A percentile compares a stretch with the other conserved stretches of the same genome.
Conservation (phyloP, 2,113 vertebrate species). For the Empidonax traillii region DNA sequence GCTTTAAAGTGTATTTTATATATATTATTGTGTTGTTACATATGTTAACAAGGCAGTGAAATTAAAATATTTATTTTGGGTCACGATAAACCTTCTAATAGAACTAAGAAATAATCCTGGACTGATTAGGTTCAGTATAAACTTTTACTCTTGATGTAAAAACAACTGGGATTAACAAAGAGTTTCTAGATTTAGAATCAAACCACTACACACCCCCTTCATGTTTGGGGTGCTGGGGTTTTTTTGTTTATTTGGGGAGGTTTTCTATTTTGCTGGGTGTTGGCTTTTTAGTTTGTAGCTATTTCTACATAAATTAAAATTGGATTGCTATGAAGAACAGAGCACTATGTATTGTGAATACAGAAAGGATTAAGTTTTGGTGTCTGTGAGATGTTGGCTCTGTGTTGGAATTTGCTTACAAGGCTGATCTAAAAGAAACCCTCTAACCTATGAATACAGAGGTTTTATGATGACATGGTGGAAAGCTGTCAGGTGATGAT, state of each 20-base stretch:
- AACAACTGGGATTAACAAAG: neutral
- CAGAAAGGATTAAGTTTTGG: neutral
- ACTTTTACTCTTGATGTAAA: neutral
- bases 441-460: neutral
- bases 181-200: neutral
- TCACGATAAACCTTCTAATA: neutral
- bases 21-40: neutral
- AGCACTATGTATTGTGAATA: neutral
- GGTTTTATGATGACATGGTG: neutral
- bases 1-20: neutral
- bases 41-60: neutral
- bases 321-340: neutral
- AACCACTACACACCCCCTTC: neutral
- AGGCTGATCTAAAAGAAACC: neutral
- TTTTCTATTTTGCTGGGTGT: neutral
- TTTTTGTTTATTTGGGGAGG: neutral
- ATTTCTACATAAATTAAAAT: neutral
- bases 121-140: neutral
- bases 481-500: neutral
- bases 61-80: neutral
- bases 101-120: neutral
- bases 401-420: neutral
- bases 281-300: neutral
- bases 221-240: neutral
- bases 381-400: neutral